phyloP scores from a whole-genome alignment of 2,113 vertebrate species.

The Scomber scombrus region DNA sequence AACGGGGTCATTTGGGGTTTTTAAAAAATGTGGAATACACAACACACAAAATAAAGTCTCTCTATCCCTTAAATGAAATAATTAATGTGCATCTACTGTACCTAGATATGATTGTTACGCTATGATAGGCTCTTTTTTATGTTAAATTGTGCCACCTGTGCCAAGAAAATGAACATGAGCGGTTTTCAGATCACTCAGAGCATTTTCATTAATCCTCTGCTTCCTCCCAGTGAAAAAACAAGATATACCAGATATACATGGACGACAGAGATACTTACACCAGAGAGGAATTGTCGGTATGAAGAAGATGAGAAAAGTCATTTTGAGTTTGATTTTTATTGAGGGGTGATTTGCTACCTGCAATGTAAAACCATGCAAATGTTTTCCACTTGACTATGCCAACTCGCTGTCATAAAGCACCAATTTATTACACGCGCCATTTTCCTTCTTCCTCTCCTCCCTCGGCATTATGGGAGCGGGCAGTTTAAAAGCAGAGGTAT shows the following conservation, averaged over 20 bases:
- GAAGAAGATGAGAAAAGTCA: slow-evolving; percentile 20
- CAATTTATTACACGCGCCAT: slow-evolving; percentile 37
- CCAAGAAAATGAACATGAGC: not conserved
- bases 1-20: too few relatives aligned
- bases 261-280: slow-evolving; percentile 32
- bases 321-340: slow-evolving; percentile 59
- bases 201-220: not conserved
- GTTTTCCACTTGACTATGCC: slow-evolving; percentile 58
- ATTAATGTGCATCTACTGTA: too few relatives aligned
- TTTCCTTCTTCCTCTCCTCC: slow-evolving; percentile 39
- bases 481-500: slow-evolving; percentile 80
- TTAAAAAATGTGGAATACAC: too few relatives aligned
- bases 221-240: slow-evolving; percentile 3
- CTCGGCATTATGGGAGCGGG: slow-evolving; percentile 54
- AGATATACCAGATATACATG: not conserved
- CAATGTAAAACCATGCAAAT: slow-evolving; percentile 52
- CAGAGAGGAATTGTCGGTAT: slow-evolving; percentile 43
- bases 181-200: too few relatives aligned
- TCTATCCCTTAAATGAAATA: too few relatives aligned
- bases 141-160: too few relatives aligned
- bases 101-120: too few relatives aligned
- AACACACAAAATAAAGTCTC: too few relatives aligned
- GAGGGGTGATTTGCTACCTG: slow-evolving; percentile 57
- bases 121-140: too few relatives aligned
- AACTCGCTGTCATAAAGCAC: slow-evolving; percentile 34